phyloP scores from a whole-genome alignment of 1,140 invertebrate genomes.

The Orussus abietinus region DNA sequence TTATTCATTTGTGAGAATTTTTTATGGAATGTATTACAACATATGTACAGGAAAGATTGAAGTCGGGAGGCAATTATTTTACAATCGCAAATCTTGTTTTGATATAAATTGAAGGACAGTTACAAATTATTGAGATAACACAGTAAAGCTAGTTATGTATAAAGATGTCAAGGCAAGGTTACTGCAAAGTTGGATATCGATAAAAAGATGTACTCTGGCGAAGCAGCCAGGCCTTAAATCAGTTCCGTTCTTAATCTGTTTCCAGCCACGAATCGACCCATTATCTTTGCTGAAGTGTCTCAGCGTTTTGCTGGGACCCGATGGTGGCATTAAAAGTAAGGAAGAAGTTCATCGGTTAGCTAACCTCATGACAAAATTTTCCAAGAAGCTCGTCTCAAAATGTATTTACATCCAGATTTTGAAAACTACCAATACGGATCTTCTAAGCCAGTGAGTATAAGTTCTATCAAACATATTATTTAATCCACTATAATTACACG shows the following conservation, averaged over 20 bases:
- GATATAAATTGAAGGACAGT: too few species aligned
- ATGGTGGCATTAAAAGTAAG: slow-evolving; percentile 81
- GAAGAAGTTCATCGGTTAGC: slow-evolving; percentile 80
- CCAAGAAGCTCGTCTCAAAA: slow-evolving; percentile 91
- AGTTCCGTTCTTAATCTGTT: slow-evolving; percentile 42
- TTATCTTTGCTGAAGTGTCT: slow-evolving; percentile 81
- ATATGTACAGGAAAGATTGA: too few species aligned
- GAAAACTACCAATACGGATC: slow-evolving; percentile 78
- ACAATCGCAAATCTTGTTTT: too few species aligned
- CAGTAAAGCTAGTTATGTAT: too few species aligned
- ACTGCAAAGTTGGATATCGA: too few species aligned
- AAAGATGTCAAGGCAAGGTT: too few species aligned
- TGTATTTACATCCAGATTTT: slow-evolving; percentile 94
- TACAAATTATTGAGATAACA: too few species aligned
- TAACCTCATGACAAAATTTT: slow-evolving; percentile 93
- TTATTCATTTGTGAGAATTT: too few species aligned
- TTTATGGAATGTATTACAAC: too few species aligned
- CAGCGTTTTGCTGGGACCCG: slow-evolving; percentile 72
- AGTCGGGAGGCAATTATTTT: too few species aligned
- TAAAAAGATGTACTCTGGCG: too few species aligned
- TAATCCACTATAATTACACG: neutral
- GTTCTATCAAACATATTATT: slow-evolving; percentile 10
- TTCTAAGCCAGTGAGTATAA: slow-evolving; percentile 71
- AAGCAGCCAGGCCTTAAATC: too few species aligned
- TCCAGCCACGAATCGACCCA: slow-evolving; percentile 88